Base-by-base conservation (phyloP, 2,888 invertebrate genomes). In the Hirtodrosophila alboralis region DNA sequence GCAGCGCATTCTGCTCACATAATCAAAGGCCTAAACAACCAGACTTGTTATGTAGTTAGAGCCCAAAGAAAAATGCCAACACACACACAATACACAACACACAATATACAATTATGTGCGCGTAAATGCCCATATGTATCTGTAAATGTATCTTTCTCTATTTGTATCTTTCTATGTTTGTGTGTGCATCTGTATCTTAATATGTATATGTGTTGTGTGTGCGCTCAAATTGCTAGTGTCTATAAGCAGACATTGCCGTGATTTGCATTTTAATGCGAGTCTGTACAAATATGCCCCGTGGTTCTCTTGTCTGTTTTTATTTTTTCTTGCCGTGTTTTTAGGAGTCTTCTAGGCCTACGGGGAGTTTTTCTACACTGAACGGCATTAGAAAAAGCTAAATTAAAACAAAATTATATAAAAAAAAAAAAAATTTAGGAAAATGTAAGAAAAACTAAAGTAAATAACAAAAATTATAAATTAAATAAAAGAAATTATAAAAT, bases 191-290 rank as follows among this genome's bases (percentile, higher is more conserved):
- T 77, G 71, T 71, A 70, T 62, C 75, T 84, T 60, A 73, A 61
- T 77, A 53, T 41, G 45, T 73, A 38, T 58, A 45, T 73, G 21
- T 27, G 26, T 43, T 47, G 27, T 18, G 34, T 40, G 49, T 49
- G 41, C n/a, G n/a, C 52, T 77, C 59, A 54, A 60, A 84, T 79
- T 77, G 71, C 75, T 78, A 58, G 57, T 69, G 68, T 54, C 72
- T 61, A 53, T 68, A 58, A 61, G 71, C 75, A 63, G 64, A 44
- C 60, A 74, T 16, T 62, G 58, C 47, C 85, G 86, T 79, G 79
- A 79, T 79, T 79, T 79, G 79, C 79, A 85, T 79, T 85, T 79
- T 69, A 85, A 85, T 79, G 72, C 47, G 60, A 34, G 31, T 31
- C 21, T 61, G 53, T 67, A 57, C 57, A 68, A 62, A 67, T 61